Percentiles rank a stretch among this genome's conserved stretches.
phyloP scores from a whole-genome alignment of 2,113 vertebrate genomes.

The Aphelocoma coerulescens region DNA sequence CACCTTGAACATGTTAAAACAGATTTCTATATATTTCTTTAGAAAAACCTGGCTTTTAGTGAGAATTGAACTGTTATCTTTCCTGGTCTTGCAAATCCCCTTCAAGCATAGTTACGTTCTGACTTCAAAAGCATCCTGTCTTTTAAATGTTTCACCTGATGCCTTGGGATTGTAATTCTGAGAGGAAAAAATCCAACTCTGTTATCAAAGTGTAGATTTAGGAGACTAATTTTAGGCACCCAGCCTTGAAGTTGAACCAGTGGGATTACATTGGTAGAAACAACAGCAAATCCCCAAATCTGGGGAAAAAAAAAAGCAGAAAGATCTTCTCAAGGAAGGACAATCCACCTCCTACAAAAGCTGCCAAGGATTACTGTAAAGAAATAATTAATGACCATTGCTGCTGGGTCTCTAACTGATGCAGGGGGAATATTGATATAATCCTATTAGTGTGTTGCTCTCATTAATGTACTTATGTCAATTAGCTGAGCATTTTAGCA shows the following conservation, averaged over 20 bases:
- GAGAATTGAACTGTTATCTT: background rate
- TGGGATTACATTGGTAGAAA: background rate
- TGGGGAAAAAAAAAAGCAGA: slow-evolving; percentile 37
- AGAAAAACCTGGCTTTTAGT: background rate
- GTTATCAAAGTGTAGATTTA: background rate
- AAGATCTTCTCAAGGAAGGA: slow-evolving; percentile 15
- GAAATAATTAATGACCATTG: slow-evolving; percentile 59
- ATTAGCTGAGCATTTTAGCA: slow-evolving; percentile 68
- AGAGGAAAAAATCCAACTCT: background rate
- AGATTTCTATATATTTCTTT: background rate
- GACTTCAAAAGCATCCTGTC: background rate
- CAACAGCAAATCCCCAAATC: background rate
- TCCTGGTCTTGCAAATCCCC: background rate
- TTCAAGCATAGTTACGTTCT: background rate
- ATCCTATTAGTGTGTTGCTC: slow-evolving; percentile 57
- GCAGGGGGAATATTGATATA: slow-evolving; percentile 65
- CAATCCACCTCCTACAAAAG: slow-evolving; percentile 11
- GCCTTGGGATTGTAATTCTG: background rate
- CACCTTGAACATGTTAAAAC: background rate
- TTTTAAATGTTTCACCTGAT: background rate
- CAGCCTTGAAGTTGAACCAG: background rate
- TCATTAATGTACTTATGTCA: slow-evolving; percentile 71
- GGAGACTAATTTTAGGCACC: background rate
- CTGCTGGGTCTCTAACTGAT: slow-evolving; percentile 60
- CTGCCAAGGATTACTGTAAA: slow-evolving; percentile 47